These are phyloP conservation scores for Pachyuromys duprasi DNA, from an alignment of 2,797 vertebrate genomes.

Conservation along the genomic window DNA sequence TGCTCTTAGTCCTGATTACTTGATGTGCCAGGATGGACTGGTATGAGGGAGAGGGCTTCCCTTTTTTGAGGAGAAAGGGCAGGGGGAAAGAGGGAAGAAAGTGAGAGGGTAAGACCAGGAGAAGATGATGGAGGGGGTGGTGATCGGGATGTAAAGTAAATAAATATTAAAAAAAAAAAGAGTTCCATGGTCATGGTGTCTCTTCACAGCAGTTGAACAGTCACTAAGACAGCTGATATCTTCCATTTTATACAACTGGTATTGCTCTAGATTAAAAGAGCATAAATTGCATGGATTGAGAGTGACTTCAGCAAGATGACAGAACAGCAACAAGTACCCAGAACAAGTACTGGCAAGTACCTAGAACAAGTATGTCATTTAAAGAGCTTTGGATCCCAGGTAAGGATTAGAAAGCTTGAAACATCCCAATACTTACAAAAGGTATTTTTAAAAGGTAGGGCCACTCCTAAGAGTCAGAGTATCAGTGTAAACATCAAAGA, in stretches of 20 bases:
- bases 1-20: no score
- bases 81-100: no score
- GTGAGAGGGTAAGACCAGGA: no score
- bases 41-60: no score
- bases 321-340: neutral
- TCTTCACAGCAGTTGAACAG: neutral
- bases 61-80: no score
- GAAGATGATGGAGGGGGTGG: no score
- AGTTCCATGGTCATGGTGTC: neutral
- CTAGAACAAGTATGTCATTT: neutral
- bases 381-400: neutral
- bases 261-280: slow-evolving; percentile 17
- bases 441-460: neutral
- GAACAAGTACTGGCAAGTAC: no score
- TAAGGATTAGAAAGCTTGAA: neutral
- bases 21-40: no score
- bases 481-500: neutral
- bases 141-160: no score
- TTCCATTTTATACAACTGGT: slow-evolving; percentile 37
- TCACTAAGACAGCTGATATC: neutral
- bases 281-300: slow-evolving; percentile 16
- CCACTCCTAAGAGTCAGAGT: no score
- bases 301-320: neutral
- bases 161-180: neutral
- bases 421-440: neutral